phyloP scores from a whole-genome alignment of 2,888 invertebrate species.

The Nemotelus nigrinus region DNA sequence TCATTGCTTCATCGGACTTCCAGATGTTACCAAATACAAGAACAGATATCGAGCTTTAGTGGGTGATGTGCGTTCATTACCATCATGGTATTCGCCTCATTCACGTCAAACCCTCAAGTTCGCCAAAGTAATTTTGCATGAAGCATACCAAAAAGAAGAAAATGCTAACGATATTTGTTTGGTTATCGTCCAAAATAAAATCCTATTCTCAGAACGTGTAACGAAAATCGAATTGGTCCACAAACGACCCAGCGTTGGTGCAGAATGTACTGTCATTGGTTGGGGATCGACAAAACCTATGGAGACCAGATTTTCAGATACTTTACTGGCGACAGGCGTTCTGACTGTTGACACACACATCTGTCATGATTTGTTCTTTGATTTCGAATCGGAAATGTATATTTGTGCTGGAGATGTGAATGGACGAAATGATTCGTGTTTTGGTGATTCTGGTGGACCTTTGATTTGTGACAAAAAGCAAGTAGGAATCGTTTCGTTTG shows the following conservation, averaged over 20 bases:
- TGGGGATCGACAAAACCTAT: not conserved
- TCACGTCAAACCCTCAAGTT: not conserved
- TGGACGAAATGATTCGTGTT: not conserved
- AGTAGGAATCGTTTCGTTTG: not conserved
- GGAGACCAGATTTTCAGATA: not conserved
- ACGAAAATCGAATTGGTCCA: not conserved
- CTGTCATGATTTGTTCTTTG: not conserved
- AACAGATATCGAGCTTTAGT: not conserved
- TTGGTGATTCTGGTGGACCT: not conserved
- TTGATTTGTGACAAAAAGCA: not conserved
- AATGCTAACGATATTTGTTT: not conserved
- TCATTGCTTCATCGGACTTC: not conserved
- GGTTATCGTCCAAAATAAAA: not conserved
- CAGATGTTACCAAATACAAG: not conserved
- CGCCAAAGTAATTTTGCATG: not conserved
- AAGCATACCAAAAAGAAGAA: not conserved
- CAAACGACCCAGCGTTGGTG: not conserved
- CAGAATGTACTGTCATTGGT: not conserved
- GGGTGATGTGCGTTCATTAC: not conserved
- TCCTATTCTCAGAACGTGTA: not conserved
- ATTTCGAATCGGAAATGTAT: not conserved
- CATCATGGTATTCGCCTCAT: not conserved
- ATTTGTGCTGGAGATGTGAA: not conserved
- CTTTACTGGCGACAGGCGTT: not conserved
- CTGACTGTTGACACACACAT: not conserved